Evolutionary conservation across 2,888 invertebrate genomes (phyloP), one percentile per base, ranked within the genome.

Genomic region (Volucella inflata): DNA sequence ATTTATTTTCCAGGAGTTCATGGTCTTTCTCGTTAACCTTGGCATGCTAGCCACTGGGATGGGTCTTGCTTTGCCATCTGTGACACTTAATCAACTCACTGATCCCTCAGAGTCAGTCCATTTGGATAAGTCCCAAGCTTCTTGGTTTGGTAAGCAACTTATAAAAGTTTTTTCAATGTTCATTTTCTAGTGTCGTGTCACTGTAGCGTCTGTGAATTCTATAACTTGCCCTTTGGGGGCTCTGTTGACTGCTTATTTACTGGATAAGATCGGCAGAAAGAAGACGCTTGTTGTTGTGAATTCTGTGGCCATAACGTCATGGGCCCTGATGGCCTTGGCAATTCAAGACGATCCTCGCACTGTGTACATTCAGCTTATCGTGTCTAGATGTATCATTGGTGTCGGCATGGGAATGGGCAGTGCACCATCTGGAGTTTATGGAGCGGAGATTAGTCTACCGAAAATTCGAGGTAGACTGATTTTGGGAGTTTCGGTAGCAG

Each of bases 391-490:
- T 80, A 77, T 92, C 4, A 89, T 91, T 68, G 92, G 92, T 11
- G 88, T 92, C 64, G 89, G 89, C 14, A 91, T 90, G 84, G 92
- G 92, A 1, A 79, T 92, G 57, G 89, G 90, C 1, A 91, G 91
- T 87, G 90, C 92, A 1, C 92, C 92, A 0, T 87, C 90, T 0
- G 91, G 91, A 2, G 91, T 92, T 1, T 92, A 92, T 87, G 91
- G 92, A 1, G 92, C 92, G 0, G 92, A 92, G 87, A 91, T 92
- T 17, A 91, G 92, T 62, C 87, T 91, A 85, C 95, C 94, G 0
- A 93, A 93, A 87, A 93, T 94, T 62, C 93, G 96, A 87, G 95
- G 95, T 0, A 93, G 94, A 65, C 93, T 95, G 60, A 93, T 95
- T 16, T 94, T 95, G 14, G 94, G 93, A 2, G 94, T 95, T 9